Evolutionary conservation across 1,140 invertebrate genomes (phyloP).

Genomic region (Phymastichus coffea): DNA sequence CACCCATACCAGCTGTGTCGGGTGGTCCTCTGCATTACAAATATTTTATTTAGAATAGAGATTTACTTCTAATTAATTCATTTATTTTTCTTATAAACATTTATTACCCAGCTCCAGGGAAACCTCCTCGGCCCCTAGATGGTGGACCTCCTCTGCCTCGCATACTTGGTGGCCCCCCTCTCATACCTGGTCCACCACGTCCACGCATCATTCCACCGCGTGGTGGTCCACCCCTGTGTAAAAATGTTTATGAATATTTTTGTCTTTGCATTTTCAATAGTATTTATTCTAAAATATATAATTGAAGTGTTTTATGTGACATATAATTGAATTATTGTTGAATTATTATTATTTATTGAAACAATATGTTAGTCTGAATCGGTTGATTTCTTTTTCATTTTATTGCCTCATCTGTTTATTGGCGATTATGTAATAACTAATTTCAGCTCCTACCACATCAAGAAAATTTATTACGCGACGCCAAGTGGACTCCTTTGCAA

Average conservation of each 20-base stretch:
- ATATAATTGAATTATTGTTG: neutral
- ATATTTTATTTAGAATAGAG: neutral
- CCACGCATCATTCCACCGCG: conserved; percentile 48
- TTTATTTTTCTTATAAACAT: neutral
- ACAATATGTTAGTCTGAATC: no score
- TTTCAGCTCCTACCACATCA: no score
- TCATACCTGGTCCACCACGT: conserved; percentile 47
- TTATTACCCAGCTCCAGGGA: conserved; percentile 43
- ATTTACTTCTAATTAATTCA: neutral
- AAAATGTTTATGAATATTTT: conserved; percentile 7
- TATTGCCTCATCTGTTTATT: no score
- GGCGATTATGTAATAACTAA: no score
- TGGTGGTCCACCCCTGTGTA: conserved; percentile 47
- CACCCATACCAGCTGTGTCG: conserved; percentile 41
- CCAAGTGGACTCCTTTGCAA: no score
- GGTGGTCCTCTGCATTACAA: conserved; percentile 43
- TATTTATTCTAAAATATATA: neutral
- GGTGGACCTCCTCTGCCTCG: conserved; percentile 50
- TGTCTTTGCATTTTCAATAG: no score
- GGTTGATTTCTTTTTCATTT: no score
- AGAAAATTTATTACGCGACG: no score
- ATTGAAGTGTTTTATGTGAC: neutral
- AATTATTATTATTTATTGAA: neutral
- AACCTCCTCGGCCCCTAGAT: conserved; percentile 49
- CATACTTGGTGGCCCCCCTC: conserved; percentile 50